Base-by-base conservation (phyloP, 2,888 invertebrate genomes). In the Pegoplata infirma region DNA sequence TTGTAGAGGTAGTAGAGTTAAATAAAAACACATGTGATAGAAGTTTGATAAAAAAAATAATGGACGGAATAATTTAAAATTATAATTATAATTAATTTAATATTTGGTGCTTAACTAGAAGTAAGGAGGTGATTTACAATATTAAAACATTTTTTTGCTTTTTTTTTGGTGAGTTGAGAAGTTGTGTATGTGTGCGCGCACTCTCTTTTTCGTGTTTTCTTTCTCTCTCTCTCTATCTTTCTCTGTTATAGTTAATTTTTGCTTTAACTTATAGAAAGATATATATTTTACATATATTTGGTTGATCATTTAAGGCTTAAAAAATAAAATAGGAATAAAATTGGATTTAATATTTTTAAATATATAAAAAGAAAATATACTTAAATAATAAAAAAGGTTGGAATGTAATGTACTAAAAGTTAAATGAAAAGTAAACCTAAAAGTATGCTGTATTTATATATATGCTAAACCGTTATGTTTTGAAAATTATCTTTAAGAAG, bases 241-340 rank as follows among this genome's bases (percentile, higher is more conserved):
- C n/a, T n/a, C n/a, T n/a, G n/a, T n/a, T n/a, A n/a, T n/a, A n/a
- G n/a, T n/a, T n/a, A n/a, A n/a, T n/a, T n/a, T 66, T 66, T 59
- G 1, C 46, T 58, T 23, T 17, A 61, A 55, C 32, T 74, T 74
- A 66, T 64, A 55, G 59, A 74, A 74, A 36, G 51, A 59, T 46
- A 32, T 40, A 40, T 69, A 61, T 74, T 73, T 73, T 73, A 73
- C 59, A 79, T 66, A 49, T 17, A 56, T 74, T 74, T 66, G 53
- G 74, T 74, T 74, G 74, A 67, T 79, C 74, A 79, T 67, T 74
- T 74, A 56, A 53, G 78, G 78, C 78, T 79, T 73, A 44, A 78
- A 78, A 67, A 69, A 72, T 67, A 78, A 74, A 78, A 79, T 66
- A 71, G 74, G 69, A 79, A 74, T 66, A 78, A 66, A 78, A 53